phyloP scores from a whole-genome alignment of 2,113 vertebrate genomes.

The Chaenogobius annularis region DNA sequence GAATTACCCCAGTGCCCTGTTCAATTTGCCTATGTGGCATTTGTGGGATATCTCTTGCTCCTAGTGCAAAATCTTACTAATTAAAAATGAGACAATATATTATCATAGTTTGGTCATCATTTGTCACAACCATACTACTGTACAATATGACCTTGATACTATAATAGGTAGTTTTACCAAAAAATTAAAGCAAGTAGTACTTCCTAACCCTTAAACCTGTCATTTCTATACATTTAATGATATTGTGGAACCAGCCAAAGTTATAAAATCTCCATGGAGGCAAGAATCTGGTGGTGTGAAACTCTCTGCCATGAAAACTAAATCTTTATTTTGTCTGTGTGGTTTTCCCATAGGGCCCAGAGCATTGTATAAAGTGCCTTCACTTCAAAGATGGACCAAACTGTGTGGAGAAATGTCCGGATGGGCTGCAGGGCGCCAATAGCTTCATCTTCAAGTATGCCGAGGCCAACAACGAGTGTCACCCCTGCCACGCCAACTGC shows the following conservation, averaged over 20 bases:
- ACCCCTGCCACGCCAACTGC: constrained; percentile 94
- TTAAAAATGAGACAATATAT: constrained; percentile 10
- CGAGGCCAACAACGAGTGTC: constrained; percentile 91
- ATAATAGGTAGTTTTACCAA: no score
- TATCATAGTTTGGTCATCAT: not conserved
- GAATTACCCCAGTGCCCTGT: constrained; percentile 32
- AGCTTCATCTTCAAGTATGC: constrained; percentile 99
- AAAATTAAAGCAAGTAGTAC: no score
- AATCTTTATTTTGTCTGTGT: constrained; percentile 1
- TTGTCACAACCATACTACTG: no score
- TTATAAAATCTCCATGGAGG: no score
- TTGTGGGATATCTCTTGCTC: constrained; percentile 14
- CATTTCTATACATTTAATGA: no score
- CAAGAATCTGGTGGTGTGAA: no score
- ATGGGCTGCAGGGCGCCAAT: constrained; percentile 92
- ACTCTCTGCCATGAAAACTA: not conserved
- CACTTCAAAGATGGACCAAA: constrained; percentile 98
- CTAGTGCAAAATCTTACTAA: constrained; percentile 1
- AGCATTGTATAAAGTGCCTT: constrained; percentile 93
- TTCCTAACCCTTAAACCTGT: no score
- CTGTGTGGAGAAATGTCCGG: constrained; percentile 97
- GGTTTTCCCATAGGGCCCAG: constrained; percentile 83
- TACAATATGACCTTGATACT: no score
- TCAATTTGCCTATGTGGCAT: constrained; percentile 19
- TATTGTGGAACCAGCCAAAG: no score